Conservation (phyloP, 2,888 invertebrate genomes). For the Subacronicta megacephala region DNA sequence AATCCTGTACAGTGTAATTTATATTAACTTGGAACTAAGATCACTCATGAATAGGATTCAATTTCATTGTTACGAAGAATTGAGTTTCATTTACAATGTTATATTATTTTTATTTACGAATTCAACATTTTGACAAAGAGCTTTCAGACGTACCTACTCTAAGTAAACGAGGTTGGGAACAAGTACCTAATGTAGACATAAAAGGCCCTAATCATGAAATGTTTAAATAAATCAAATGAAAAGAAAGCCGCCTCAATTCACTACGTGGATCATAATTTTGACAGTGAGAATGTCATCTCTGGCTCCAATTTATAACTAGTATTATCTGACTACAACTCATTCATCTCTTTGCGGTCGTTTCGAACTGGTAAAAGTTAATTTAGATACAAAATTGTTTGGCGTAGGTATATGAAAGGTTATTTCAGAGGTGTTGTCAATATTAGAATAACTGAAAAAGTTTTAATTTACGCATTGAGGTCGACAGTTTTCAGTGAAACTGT, state of each 20-base stretch:
- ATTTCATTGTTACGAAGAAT: background rate
- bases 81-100: background rate
- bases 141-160: conserved; percentile 8
- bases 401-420: conserved; percentile 36
- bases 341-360: conserved; percentile 43
- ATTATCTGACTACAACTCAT: no score
- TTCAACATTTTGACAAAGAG: conserved; percentile 2
- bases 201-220: conserved; percentile 20
- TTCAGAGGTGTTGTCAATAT: conserved; percentile 36
- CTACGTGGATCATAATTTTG: conserved; percentile 20
- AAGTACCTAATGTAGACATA: conserved; percentile 12
- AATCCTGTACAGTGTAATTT: background rate
- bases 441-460: conserved; percentile 66
- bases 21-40: background rate
- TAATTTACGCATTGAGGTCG: conserved; percentile 73
- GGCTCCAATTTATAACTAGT: conserved; percentile 12
- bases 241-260: conserved; percentile 17
- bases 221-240: conserved; percentile 20
- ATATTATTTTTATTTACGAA: conserved; percentile 4
- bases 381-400: conserved; percentile 24
- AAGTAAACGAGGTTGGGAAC: conserved; percentile 7
- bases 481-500: conserved; percentile 59
- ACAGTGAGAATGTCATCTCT: conserved; percentile 30
- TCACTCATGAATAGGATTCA: background rate
- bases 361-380: conserved; percentile 40